Evolutionary conservation across 1,140 invertebrate species (phyloP), one percentile per base, ranked within the genome.

Genomic region (Drosophila pruinosa): DNA sequence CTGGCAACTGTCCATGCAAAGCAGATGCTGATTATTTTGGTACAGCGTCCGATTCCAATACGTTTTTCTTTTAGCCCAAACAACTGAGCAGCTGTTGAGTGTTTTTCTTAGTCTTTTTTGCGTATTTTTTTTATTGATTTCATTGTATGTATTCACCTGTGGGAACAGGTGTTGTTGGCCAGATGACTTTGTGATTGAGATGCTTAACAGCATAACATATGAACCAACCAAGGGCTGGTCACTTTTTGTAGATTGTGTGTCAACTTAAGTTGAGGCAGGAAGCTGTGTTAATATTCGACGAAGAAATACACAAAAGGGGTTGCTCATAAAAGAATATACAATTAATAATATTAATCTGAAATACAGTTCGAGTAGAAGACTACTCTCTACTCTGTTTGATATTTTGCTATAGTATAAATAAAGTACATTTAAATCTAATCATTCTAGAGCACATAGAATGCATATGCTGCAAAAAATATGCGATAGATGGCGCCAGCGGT

Each of bases 1-100:
- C 53, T 62, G 65, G 57, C 65, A 62, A 26, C 15, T 43, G 57
- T 43, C 65, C 65, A 69, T 47, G 65, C 57, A 53, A 41, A 64
- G 34, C 68, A 70, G 50, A 48, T 70, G 59, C 50, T 64, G 39
- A 34, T n/a, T 41, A 53, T 54, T 53, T 34, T 48, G 41, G 17
- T 59, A 10, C 24, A 31, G 24, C n/a, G 50, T 24, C 21, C 14
- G 52, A 21, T n/a, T 28, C 39, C 64, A 58, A 48, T 57, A 38
- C 14, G 52, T 28, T 34, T 15, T 22, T 4, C 31, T 45, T 22
- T 45, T 38, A 17, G 52, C 14, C 34, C n/a, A n/a, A 38, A 4
- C 39, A 52, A 7, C 22, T 36, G 21, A 63, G 38, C 67, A 70
- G 67, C 58, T 70, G 67, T 63, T 61, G 15, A 38, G 15, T 22